Conservation (phyloP, 2,113 vertebrate genomes). For the cattle (Bos taurus) region ARS-UCD2.0 NC_037334.1:68508001-68508500, state of each 20-base stretch:
- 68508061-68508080: background rate
- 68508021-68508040: background rate
- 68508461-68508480: background rate
- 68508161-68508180: background rate
- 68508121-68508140: background rate
- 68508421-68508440: background rate
- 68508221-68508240: background rate
- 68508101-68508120: background rate
- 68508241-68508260: background rate
- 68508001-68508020: background rate
- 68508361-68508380: background rate
- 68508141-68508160: background rate
- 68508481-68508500: background rate
- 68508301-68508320: background rate
- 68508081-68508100: background rate
- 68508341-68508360: too few species aligned
- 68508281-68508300: background rate
- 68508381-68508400: background rate
- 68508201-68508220: background rate
- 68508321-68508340: background rate
- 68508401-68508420: background rate
- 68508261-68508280: background rate
- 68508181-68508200: background rate
- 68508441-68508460: background rate
- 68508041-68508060: background rate